Evolutionary conservation across 2,888 invertebrate genomes (phyloP).

Genomic region (Amphipyra berbera): DNA sequence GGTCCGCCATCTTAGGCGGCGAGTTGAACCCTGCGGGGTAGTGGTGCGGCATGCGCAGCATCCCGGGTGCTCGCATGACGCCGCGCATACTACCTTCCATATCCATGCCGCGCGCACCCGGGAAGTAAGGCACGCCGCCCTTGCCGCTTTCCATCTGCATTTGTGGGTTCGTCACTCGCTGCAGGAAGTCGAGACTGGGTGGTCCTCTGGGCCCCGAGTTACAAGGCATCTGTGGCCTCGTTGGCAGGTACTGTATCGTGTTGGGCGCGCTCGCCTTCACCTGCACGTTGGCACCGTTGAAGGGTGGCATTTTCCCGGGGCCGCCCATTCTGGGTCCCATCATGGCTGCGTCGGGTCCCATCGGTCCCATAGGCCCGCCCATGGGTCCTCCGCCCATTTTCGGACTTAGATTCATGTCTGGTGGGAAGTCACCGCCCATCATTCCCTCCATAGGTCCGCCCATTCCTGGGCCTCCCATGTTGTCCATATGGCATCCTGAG

Average conservation of each 20-base stretch:
- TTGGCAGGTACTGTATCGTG: slow-evolving; percentile 99
- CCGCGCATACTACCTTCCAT: slow-evolving; percentile 84
- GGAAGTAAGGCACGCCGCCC: slow-evolving; percentile 92
- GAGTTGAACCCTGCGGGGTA: slow-evolving; percentile 85
- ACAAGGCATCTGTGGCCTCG: slow-evolving; percentile 95
- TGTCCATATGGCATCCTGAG: slow-evolving; percentile 88
- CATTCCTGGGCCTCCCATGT: slow-evolving; percentile 87
- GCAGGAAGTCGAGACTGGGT: slow-evolving; percentile 96
- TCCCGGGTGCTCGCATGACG: slow-evolving; percentile 81
- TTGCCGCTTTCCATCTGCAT: slow-evolving; percentile 92
- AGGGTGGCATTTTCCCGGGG: slow-evolving; percentile 89
- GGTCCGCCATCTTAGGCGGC: slow-evolving; percentile 85
- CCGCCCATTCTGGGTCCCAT: slow-evolving; percentile 92
- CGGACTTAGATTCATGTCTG: slow-evolving; percentile 91
- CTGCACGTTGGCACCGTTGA: slow-evolving; percentile 94
- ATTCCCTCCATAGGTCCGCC: slow-evolving; percentile 88
- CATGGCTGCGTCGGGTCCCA: slow-evolving; percentile 90
- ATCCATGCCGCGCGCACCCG: slow-evolving; percentile 90
- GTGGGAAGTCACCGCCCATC: slow-evolving; percentile 88
- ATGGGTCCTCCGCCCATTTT: slow-evolving; percentile 91
- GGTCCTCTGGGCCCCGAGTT: slow-evolving; percentile 93
- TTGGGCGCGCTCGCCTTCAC: slow-evolving; percentile 99
- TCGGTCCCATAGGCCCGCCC: slow-evolving; percentile 87
- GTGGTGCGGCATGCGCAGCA: slow-evolving; percentile 87
- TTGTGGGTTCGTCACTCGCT: slow-evolving; percentile 95